Base-by-base conservation (phyloP, 2,113 vertebrate genomes). In the Rhinichthys klamathensis region DNA sequence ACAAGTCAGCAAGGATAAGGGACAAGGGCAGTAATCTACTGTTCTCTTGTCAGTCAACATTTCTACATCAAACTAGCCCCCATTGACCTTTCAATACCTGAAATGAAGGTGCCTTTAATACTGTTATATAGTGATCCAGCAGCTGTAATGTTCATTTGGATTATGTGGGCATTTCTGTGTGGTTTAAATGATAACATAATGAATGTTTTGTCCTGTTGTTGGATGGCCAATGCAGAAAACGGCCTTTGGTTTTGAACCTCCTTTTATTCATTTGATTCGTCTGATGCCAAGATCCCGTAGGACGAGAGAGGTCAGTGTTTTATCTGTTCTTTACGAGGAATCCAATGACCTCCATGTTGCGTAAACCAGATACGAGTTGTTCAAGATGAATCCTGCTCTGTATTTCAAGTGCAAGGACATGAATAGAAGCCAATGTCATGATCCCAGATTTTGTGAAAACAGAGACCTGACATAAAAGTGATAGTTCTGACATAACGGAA, bases 321-420 rank as follows among this genome's bases (percentile, higher is more conserved):
- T 88, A 85, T 90, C 67, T 87, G 63, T 51, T 82, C 8, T 76
- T 54, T 76, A 46, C 69, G 15, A 82, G 85, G 70, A 72, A 73
- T 77, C 51, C 41, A 88, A 80, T 85, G 70, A 84, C 60, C 69
- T 60, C 67, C 35, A 75, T 84, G 82, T 69, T 75, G 44, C 75
- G 85, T 23, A 81, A 78, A 83, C 84, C 65, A 84, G 80, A 88
- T 76, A 54, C 70, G 60, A 80, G 44, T 46, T 63, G 32, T 49
- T 77, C 30, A 77, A 77, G 30, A 84, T 51, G 56, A 60, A 80
- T 27, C 38, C 35, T 58, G 77, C 41, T 38, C 51, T 85, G 63
- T 80, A 60, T 69, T 72, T n/a, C 16, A 46, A 46, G 76, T 10
- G 27, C 65, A 80, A 56, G 79, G 77, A 85, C 79, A 73, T 15